A percentile compares a stretch with the other conserved stretches of the same genome.
Conservation (phyloP, 2,113 vertebrate genomes). For the Sebastes schlegelii region DNA sequence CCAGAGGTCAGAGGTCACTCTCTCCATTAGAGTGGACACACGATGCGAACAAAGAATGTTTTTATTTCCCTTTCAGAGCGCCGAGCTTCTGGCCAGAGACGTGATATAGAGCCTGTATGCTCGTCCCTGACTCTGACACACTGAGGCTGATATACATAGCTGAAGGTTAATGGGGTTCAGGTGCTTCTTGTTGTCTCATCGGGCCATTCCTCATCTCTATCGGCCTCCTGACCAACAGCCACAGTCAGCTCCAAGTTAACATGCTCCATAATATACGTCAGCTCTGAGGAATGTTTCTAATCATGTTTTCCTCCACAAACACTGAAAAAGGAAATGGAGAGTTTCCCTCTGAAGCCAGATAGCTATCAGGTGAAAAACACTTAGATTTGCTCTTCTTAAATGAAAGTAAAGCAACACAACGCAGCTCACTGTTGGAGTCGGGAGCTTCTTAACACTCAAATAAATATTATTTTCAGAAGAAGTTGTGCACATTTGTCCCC, state of each 20-base stretch:
- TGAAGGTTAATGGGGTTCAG: slow-evolving; percentile 58
- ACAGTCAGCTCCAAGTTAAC: not conserved
- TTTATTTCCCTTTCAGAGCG: slow-evolving; percentile 20
- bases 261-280: not conserved
- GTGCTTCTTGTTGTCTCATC: slow-evolving; percentile 36
- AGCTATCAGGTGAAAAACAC: not conserved
- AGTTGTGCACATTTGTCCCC: not conserved
- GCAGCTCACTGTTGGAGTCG: not conserved
- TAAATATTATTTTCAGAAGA: not conserved
- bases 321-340: not conserved
- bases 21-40: not conserved
- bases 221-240: not conserved
- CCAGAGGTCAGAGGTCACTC: not conserved
- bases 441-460: no score
- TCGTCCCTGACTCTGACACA: slow-evolving; percentile 19
- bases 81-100: not conserved
- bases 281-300: slow-evolving; percentile 40
- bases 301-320: not conserved
- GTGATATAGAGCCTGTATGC: not conserved
- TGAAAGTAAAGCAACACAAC: not conserved
- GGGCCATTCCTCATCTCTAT: slow-evolving; percentile 12
- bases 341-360: not conserved
- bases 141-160: slow-evolving; percentile 24
- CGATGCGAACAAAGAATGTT: not conserved
- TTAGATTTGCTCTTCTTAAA: not conserved